These are phyloP conservation scores for Mongoloraphidia duomilia DNA, from an alignment of 2,888 invertebrate species.

Conservation along the genomic window DNA sequence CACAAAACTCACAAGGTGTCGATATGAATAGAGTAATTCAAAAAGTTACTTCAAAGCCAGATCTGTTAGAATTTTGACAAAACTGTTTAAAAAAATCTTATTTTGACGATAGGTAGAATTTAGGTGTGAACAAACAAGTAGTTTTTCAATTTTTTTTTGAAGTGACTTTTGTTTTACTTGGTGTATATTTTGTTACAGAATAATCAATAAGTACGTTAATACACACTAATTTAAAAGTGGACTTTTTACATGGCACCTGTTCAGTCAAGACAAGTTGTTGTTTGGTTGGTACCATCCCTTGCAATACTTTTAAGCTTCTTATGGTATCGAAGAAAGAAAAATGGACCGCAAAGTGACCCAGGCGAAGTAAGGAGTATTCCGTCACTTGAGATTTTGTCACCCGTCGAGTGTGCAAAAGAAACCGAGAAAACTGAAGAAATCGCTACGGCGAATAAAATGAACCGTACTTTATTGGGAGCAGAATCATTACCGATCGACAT, in stretches of 20 bases:
- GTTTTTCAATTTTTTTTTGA: background rate
- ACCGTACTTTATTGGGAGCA: constrained; percentile 35
- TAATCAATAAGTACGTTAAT: background rate
- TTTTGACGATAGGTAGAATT: too few relatives aligned
- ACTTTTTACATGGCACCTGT: constrained; percentile 53
- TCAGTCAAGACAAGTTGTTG: constrained; percentile 54
- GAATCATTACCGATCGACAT: constrained; percentile 58
- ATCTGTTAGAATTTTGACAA: too few relatives aligned
- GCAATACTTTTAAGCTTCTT: constrained; percentile 64
- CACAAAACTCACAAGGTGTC: too few relatives aligned
- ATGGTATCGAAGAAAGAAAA: constrained; percentile 71
- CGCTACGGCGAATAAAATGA: constrained; percentile 18
- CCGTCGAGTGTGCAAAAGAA: constrained; percentile 23
- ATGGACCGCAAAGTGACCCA: constrained; percentile 58
- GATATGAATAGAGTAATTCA: too few relatives aligned
- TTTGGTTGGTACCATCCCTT: constrained; percentile 66
- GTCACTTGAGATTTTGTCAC: constrained; percentile 20
- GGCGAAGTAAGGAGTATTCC: constrained; percentile 42
- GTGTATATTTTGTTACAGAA: background rate
- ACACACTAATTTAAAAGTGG: constrained; percentile 43
- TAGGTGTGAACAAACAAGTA: too few relatives aligned
- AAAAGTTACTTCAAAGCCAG: too few relatives aligned
- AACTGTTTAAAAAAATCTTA: too few relatives aligned
- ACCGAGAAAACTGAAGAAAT: constrained; percentile 18
- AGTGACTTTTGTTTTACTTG: background rate